Base-by-base conservation (phyloP, 2,888 invertebrate species). In the Pimpla rufipes region DNA sequence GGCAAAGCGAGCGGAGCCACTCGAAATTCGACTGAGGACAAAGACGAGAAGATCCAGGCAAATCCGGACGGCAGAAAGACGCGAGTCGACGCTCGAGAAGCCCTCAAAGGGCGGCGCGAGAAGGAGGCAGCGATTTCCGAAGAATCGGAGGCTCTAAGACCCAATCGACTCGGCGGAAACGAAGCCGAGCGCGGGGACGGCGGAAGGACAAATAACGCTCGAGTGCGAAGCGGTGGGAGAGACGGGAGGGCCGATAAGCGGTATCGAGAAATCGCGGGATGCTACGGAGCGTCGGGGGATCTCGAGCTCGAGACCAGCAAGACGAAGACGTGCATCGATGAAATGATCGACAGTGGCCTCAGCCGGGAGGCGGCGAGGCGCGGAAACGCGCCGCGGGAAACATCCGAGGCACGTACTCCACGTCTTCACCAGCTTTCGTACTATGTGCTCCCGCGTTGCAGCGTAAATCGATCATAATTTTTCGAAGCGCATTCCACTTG, bases 311-410 rank as follows among this genome's bases (percentile, higher is more conserved):
- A 42, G 40, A 52, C 71, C n/a, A 67, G 59, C 21, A 67, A 68
- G 10, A 75, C 66, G 59, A 83, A 66, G 57, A 67, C 71, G 5
- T 50, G 23, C 37, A 73, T 79, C 76, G 76, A 79, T 23, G 79
- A 79, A 18, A 73, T 79, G 45, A 79, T 83, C 76, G 79, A 76
- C 18, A 42, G 35, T 35, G 79, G 83, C 10, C 42, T 83, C 16
- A 45, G 45, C 13, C 82, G 79, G 21, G 82, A 83, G 23, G n/a
- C n/a, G 23, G n/a, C n/a, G 1, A n/a, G 5, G 5, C 47, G 8
- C 42, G 42, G 29, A 29, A 29, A 29, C 29, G 29, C 29, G 2
- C 29, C 5, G 2, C 23, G 40, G 37, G n/a, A 29, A 23, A 18
- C 10, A 23, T 57, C 42, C 57, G 45, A 79, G 79, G 79, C 71